phyloP scores from a whole-genome alignment of 2,113 vertebrate genomes.

The Uropsilus gracilis region DNA sequence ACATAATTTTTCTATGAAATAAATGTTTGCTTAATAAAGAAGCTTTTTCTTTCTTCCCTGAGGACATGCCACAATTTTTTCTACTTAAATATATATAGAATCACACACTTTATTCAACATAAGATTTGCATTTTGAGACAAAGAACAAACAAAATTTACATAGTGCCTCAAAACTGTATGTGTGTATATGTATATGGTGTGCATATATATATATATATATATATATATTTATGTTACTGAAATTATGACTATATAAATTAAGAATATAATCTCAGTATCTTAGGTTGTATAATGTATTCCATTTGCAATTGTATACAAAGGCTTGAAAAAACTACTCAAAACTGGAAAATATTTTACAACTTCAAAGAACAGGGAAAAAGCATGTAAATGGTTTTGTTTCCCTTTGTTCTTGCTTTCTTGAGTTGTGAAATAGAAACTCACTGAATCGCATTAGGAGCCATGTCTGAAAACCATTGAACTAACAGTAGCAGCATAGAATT shows the following conservation, averaged over 20 bases:
- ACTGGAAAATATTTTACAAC: conserved; percentile 40
- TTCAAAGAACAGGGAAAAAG: conserved; percentile 70
- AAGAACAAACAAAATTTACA: neutral
- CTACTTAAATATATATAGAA: neutral
- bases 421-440: conserved; percentile 35
- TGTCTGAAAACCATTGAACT: neutral
- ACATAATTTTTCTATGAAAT: neutral
- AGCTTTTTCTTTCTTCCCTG: neutral
- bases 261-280: neutral
- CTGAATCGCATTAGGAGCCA: neutral
- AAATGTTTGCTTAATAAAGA: neutral
- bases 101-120: neutral
- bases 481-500: neutral
- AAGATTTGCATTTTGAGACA: neutral
- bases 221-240: neutral
- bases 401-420: conserved; percentile 68
- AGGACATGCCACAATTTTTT: neutral
- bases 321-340: conserved; percentile 37
- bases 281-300: conserved; percentile 27
- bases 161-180: neutral
- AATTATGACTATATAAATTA: neutral
- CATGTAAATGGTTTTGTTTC: conserved; percentile 58
- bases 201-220: too few relatives aligned
- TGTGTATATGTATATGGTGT: too few relatives aligned
- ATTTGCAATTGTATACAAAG: conserved; percentile 42